Conservation (phyloP, 1,140 invertebrate species). For the Geopemphigus sp. region DNA sequence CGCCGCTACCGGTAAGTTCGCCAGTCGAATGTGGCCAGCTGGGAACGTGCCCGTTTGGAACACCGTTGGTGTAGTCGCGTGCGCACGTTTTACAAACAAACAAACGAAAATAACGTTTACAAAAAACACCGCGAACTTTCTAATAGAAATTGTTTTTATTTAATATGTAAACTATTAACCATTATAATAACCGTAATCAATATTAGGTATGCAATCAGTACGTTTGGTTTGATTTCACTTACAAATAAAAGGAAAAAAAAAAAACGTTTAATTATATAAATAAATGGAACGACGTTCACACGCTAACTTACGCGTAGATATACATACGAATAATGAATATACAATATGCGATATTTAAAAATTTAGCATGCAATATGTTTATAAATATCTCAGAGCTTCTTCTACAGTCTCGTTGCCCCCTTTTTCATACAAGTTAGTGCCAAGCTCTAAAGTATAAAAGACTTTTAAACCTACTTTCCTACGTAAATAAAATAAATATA, state of each 20-base stretch:
- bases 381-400: conserved; percentile 34
- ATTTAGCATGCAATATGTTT: conserved; percentile 45
- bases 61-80: too few species aligned
- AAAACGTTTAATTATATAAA: conserved; percentile 27
- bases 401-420: conserved; percentile 40
- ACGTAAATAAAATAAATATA: conserved; percentile 43
- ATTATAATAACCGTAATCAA: conserved; percentile 47
- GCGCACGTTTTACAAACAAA: too few species aligned
- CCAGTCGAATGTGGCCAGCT: too few species aligned
- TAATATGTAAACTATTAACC: conserved; percentile 48
- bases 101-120: too few species aligned
- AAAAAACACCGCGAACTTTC: conserved; percentile 7
- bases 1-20: too few species aligned
- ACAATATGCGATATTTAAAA: conserved; percentile 42
- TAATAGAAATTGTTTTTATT: conserved; percentile 49
- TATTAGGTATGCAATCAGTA: conserved; percentile 49
- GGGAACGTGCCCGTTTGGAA: too few species aligned
- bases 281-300: conserved; percentile 47
- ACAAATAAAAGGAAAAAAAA: conserved; percentile 30
- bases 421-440: conserved; percentile 48
- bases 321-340: conserved; percentile 48
- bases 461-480: conserved; percentile 41
- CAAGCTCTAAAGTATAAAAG: conserved; percentile 47
- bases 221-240: conserved; percentile 47
- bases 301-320: conserved; percentile 42